These are phyloP conservation scores for Scomberomorus guttatus DNA, from an alignment of 2,797 vertebrate species.

Conservation along the genomic window DNA sequence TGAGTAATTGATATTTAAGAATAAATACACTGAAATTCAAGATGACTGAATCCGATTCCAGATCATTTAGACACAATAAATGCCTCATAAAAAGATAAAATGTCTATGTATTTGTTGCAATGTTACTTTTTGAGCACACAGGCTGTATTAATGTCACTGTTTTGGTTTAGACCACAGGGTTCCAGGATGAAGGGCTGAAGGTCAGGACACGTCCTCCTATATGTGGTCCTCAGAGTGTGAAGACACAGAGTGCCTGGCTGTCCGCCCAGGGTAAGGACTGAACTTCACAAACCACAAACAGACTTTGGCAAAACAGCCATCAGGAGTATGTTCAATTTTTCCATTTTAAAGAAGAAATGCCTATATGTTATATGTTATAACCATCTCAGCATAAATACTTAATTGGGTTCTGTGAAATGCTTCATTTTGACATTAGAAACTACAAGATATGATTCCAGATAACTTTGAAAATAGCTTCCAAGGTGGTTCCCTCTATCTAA, in stretches of 20 bases:
- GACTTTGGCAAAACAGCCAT: not conserved
- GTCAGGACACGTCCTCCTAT: conserved; percentile 81
- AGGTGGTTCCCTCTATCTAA: not conserved
- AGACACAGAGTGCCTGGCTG: conserved; percentile 80
- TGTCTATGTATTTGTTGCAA: not conserved
- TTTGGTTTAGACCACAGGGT: conserved; percentile 72
- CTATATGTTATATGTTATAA: too few species aligned
- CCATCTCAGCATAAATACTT: not conserved
- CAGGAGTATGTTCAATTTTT: not conserved
- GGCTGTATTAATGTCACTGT: not conserved
- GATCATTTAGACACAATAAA: not conserved
- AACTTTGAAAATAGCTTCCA: not conserved
- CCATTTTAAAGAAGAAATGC: too few species aligned
- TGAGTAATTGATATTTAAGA: not conserved
- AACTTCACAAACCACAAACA: conserved; percentile 3
- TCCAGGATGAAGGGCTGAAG: conserved; percentile 73
- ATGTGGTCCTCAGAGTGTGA: conserved; percentile 82
- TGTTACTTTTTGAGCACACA: not conserved
- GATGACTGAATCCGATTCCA: not conserved
- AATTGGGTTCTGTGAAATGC: too few species aligned
- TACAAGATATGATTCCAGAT: not conserved
- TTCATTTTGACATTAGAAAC: not conserved
- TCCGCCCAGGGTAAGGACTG: conserved; percentile 85
- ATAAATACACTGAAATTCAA: not conserved
- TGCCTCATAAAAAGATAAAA: not conserved